Conservation (phyloP, 2,113 vertebrate genomes). For the Prietella phreatophila region DNA sequence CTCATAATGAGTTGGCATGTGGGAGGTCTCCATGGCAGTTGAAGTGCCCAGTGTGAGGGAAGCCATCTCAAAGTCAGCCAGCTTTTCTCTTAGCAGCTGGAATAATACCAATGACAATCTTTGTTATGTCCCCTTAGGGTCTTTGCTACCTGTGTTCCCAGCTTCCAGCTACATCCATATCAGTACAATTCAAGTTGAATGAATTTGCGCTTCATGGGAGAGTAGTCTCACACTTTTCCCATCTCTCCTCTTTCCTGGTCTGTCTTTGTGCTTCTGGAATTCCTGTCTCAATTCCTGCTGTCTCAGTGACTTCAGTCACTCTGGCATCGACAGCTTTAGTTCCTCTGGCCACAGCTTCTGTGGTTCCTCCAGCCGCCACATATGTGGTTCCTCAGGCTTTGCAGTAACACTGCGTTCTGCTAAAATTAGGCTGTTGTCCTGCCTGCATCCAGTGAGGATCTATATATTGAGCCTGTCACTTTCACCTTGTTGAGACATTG, state of each 20-base stretch:
- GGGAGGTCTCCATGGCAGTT: conserved; percentile 17
- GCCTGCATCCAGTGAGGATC: not conserved
- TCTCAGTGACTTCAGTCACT: conserved; percentile 24
- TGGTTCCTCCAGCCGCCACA: not conserved
- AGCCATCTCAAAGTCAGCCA: not conserved
- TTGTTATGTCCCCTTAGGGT: not conserved
- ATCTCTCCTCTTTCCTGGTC: not conserved
- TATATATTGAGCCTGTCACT: conserved; percentile 18
- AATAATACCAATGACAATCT: not conserved
- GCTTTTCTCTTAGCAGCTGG: not conserved
- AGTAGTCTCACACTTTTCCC: not conserved
- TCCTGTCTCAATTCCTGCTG: conserved; percentile 1
- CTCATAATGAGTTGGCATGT: conserved; percentile 24
- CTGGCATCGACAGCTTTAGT: not conserved
- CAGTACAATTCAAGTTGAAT: not conserved
- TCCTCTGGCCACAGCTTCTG: not conserved
- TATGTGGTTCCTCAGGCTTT: not conserved
- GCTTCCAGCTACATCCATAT: not conserved
- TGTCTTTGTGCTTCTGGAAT: not conserved
- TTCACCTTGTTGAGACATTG: conserved; percentile 26
- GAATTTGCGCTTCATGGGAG: not conserved
- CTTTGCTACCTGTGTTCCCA: not conserved
- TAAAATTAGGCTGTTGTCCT: conserved; percentile 27
- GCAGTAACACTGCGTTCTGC: not conserved
- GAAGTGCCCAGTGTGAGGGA: not conserved